A percentile compares a stretch with the other conserved stretches of the same genome.
Conservation (phyloP, 1,140 invertebrate species). For the Drosophila trapezifrons region DNA sequence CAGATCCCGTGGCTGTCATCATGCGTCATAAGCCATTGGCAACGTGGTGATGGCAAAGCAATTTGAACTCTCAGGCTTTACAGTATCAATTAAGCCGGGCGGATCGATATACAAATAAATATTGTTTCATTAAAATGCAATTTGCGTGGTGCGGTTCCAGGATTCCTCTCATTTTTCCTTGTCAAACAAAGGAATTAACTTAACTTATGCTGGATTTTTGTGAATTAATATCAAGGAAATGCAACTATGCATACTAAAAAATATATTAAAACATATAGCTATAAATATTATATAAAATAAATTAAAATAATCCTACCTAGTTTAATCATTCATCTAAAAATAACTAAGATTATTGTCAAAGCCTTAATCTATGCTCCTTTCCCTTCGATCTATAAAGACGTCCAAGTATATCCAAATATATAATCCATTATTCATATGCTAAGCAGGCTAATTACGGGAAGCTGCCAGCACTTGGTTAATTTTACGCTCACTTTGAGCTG, state of each 20-base stretch:
- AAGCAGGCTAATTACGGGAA: conserved; percentile 53
- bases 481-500: conserved; percentile 76
- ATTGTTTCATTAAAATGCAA: conserved; percentile 65
- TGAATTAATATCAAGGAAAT: neutral
- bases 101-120: conserved; percentile 69
- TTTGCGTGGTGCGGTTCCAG: conserved; percentile 5
- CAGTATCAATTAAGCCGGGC: conserved; percentile 18
- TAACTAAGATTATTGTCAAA: too few species aligned
- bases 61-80: conserved; percentile 24
- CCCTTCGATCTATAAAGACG: neutral
- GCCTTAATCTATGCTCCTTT: neutral
- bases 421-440: conserved; percentile 77
- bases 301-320: neutral
- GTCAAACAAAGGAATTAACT: neutral
- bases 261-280: neutral
- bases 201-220: neutral
- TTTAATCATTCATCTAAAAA: neutral
- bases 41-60: conserved; percentile 18
- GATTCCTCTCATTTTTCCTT: neutral
- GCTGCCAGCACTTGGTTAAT: conserved; percentile 64
- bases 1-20: conserved; percentile 14
- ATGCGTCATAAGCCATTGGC: conserved; percentile 27
- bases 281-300: neutral
- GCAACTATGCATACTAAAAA: too few species aligned
- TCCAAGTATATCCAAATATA: conserved; percentile 58